Base-by-base conservation (phyloP, 1,140 invertebrate genomes). In the Drosophila micromelanica region DNA sequence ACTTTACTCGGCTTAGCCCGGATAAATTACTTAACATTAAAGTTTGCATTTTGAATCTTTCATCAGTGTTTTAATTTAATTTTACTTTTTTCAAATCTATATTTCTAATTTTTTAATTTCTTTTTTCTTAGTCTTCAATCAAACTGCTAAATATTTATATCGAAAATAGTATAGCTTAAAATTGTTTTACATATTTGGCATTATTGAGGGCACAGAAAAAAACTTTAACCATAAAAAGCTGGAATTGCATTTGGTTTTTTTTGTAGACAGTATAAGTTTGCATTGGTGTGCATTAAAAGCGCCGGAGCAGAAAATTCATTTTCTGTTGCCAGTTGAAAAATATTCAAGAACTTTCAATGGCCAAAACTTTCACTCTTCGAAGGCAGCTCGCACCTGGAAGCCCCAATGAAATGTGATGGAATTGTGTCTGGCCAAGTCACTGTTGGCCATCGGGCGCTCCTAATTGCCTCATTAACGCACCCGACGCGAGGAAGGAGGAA, bases 391-490 rank as follows among this genome's bases (percentile, higher is more conserved):
- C 0, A 23, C 2, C 20, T 23, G 2, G 42, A 56, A 37, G 54
- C 3, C 42, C 17, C 60, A 9, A 37, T 11, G 35, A 43, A 23
- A 20, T 38, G 17, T 35, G n/a, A 13, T 20, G 11, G 11, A 62
- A 42, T 40, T 17, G 12, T 8, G 7, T 61, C 40, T 69, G 60
- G 20, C 46, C 42, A 74, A 74, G 61, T 74, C 65, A 86, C 57
- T 59, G 60, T 48, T 60, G 62, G 60, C 69, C 64, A 54, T 70
- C 55, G 48, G 49, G 61, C 78, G 57, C 62, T 74, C 62, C 80
- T 85, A 78, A 78, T 78, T 78, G 67, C 71, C 70, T 69, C 74
- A 73, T 76, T 76, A 76, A 20, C 15, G 52, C 37, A 20, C 59
- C 52, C 48, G 51, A 71, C 32, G 8, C 3, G 27, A 6, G 27